Evolutionary conservation across 2,888 invertebrate species (phyloP).

Genomic region (Altica lythri): DNA sequence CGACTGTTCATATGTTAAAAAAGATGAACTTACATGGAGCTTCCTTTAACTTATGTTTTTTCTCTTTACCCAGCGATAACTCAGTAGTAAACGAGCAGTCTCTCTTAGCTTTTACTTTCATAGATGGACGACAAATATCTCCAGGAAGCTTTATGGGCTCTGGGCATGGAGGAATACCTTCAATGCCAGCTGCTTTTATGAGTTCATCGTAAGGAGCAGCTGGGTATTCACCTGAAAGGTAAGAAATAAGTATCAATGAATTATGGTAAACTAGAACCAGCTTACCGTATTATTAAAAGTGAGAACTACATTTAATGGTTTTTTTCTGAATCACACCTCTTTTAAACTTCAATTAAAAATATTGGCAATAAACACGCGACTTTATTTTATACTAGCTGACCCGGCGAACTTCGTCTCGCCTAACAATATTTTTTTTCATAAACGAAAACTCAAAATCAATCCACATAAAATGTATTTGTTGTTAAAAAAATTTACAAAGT

Average conservation of each 20-base stretch:
- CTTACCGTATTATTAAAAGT: background rate
- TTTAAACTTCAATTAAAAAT: too few species aligned
- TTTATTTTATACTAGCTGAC: too few species aligned
- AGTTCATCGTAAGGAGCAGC: slow-evolving; percentile 64
- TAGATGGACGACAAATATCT: slow-evolving; percentile 63
- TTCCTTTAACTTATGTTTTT: background rate
- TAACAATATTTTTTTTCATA: too few species aligned
- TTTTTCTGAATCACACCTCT: too few species aligned
- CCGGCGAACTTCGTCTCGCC: too few species aligned
- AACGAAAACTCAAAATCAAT: too few species aligned
- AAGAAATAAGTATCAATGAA: slow-evolving; percentile 1
- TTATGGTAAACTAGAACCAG: background rate
- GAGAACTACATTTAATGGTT: too few species aligned
- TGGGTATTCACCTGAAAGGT: slow-evolving; percentile 56
- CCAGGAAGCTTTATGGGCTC: slow-evolving; percentile 64
- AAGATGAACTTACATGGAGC: background rate
- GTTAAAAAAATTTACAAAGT: too few species aligned
- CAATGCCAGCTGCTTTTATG: slow-evolving; percentile 62
- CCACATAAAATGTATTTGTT: too few species aligned
- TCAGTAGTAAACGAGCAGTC: background rate
- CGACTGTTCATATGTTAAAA: too few species aligned
- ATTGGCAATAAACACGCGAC: too few species aligned
- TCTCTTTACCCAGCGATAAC: background rate
- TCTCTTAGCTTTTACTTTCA: slow-evolving; percentile 50
- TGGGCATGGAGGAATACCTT: slow-evolving; percentile 62